Conservation (phyloP, 2,888 invertebrate genomes). For the Mythimna impura region DNA sequence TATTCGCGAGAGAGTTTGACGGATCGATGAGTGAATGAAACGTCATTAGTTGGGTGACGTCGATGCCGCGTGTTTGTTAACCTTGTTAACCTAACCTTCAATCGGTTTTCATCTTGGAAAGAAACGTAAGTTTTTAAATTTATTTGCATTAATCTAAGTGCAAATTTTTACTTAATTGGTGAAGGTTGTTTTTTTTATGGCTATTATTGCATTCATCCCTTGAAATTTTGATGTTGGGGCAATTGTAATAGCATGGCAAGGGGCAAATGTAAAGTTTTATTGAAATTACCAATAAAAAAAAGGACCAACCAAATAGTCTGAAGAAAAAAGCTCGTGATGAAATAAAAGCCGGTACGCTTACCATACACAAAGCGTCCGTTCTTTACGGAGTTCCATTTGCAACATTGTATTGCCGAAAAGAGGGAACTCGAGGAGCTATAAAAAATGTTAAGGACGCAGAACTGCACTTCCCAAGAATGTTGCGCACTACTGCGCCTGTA, state of each 20-base stretch:
- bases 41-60: neutral
- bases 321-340: neutral
- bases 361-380: neutral
- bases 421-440: slow-evolving; percentile 2
- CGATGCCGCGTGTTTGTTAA: neutral
- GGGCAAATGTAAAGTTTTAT: neutral
- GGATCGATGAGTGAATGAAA: neutral
- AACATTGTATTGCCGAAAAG: slow-evolving; percentile 4
- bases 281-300: neutral
- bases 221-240: neutral
- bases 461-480: neutral
- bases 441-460: slow-evolving; percentile 10
- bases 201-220: neutral
- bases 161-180: neutral
- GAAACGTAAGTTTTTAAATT: neutral
- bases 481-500: no score
- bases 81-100: neutral
- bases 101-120: neutral
- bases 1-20: no score
- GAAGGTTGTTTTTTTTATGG: neutral
- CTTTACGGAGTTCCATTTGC: slow-evolving; percentile 5
- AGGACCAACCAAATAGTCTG: neutral
- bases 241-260: neutral
- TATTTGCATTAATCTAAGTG: neutral
- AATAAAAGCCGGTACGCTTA: neutral